Evolutionary conservation across 2,888 invertebrate species (phyloP), one percentile per base, ranked within the genome.

Genomic region (Anagyrus pseudococci): DNA sequence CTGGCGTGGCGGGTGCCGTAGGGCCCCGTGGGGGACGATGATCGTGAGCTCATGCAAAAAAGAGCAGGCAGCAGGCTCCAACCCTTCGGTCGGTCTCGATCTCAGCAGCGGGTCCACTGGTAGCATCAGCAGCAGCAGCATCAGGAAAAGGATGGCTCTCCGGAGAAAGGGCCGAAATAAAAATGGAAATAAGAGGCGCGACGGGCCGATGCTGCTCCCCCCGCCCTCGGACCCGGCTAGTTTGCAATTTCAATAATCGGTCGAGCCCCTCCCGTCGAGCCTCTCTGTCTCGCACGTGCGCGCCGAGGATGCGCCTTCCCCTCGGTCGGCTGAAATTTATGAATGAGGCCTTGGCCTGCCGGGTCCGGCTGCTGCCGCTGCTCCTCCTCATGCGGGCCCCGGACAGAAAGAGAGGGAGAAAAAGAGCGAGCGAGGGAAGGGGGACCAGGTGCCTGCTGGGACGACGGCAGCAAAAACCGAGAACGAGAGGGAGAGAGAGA

Each of bases 221-320:
- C n/a, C n/a, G n/a, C n/a, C n/a, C n/a, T n/a, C n/a, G n/a, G n/a
- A n/a, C n/a, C n/a, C n/a, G n/a, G 62, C 62, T 63, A 63, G 59
- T 66, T 63, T 66, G 63, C 66, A 66, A 66, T 66, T 66, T 66
- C 63, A 63, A 66, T 66, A 66, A 66, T 66, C 63, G 60, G 41
- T 49, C 61, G 58, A n/a, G 37, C 19, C 26, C 41, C 40, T 37
- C 25, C 40, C 44, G 4, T 17, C 19, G 44, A 44, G 26, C 23
- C 46, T 50, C 49, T 19, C 55, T n/a, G 33, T n/a, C 33, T 47
- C 25, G 33, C 19, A 43, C 25, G n/a, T 44, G 19, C 10, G 52
- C 15, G n/a, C 4, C n/a, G n/a, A n/a, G n/a, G n/a, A n/a, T 25
- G 20, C 33, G 13, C 2, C 2, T 43, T 54, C 23, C 33, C 19